Base-by-base conservation (phyloP, 2,113 vertebrate species). In the Bujurquina vittata region DNA sequence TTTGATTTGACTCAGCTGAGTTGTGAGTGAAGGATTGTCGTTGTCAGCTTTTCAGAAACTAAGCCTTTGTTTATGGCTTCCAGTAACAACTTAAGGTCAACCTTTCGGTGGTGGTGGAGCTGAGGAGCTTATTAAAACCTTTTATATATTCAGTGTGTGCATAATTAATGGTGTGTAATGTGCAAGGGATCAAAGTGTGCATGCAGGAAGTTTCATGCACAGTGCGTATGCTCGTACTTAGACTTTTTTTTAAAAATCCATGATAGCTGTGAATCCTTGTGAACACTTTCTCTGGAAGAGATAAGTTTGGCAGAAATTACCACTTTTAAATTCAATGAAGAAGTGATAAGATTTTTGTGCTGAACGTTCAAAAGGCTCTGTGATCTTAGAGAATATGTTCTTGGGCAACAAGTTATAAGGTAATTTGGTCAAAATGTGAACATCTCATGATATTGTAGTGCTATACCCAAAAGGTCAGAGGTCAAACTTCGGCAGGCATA, bases 1-100 rank as follows among this genome's bases (percentile, higher is more conserved):
- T 52, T 63, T 82, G 89, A 92, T 89, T 89, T 75, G 60, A 83
- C 87, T 85, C 49, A 15, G 49, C 58, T 10, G 8, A 85, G 65
- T 80, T 79, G 85, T 89, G 84, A 91, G 87, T 87, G 88, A 87
- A 62, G 55, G 79, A 88, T 77, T 74, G 57, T 74, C 89, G 83
- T 88, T 88, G 90, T 78, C 40, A 63, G 43, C 63, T 77, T 87
- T 88, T 69, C 67, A 74, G 52, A 85, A 84, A 80, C 74, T 56
- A 22, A 62, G 54, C 22, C 18, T 52, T 57, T 65, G 67, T 79
- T 88, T 55, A 54, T 82, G 29, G 61, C 40, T 80, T 88, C 82
- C 75, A 67, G 67, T 75, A 63, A 88, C 74, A 63, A 59, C 23
- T 54, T 73, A 40, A 79, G 80, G 60, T 81, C 78, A 31, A n/a